Conservation (phyloP, 2,113 vertebrate genomes). For the Barbus barbus region DNA sequence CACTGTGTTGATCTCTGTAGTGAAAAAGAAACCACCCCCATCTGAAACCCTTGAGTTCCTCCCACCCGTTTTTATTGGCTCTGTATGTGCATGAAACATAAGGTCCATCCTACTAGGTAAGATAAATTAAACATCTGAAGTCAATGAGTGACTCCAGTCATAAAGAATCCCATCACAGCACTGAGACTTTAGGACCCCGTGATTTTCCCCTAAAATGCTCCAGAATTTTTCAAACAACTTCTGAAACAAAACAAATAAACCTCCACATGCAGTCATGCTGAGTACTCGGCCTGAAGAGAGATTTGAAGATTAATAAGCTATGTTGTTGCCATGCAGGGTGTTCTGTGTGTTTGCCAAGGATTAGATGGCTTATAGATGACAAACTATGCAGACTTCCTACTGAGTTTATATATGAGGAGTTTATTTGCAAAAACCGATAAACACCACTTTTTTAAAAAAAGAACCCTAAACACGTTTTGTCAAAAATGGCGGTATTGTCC, state of each 20-base stretch:
- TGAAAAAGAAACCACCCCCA: not conserved
- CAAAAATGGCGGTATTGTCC: too few relatives aligned
- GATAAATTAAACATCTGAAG: too few relatives aligned
- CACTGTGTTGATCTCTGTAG: accelerated
- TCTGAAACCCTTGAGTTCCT: not conserved
- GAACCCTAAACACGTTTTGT: too few relatives aligned
- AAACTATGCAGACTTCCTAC: not conserved
- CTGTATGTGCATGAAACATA: not conserved
- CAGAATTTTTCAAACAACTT: not conserved
- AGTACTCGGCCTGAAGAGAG: not conserved
- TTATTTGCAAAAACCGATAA: too few relatives aligned
- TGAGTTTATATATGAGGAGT: too few relatives aligned
- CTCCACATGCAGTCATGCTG: too few relatives aligned
- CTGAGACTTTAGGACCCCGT: not conserved
- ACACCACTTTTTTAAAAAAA: too few relatives aligned
- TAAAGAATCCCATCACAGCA: not conserved
- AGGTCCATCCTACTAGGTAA: not conserved
- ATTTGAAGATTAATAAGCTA: too few relatives aligned
- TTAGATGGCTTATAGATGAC: not conserved
- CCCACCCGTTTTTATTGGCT: constrained; percentile 2
- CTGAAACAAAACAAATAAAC: not conserved
- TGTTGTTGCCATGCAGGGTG: not conserved
- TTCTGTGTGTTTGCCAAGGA: not conserved
- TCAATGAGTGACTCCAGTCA: not conserved
- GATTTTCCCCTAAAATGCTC: not conserved